Percentiles rank a stretch among this genome's conserved stretches.
Evolutionary conservation across 2,113 vertebrate species (phyloP).

Genomic region (Gopherus evgoodei): DNA sequence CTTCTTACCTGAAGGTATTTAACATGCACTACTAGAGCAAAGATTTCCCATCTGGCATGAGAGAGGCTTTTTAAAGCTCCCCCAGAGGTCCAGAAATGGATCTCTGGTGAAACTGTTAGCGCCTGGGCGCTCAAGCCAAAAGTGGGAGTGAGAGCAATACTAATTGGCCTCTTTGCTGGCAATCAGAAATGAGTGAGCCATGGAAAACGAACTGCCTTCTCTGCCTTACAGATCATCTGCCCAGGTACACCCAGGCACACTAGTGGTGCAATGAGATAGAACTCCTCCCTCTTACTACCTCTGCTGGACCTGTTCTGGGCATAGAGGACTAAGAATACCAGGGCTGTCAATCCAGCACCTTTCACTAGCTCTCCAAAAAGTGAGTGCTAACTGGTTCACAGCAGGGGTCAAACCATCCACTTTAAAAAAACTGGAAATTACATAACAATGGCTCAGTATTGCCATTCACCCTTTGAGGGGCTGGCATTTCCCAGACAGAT

Average conservation of each 20-base stretch:
- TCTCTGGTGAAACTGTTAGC: not conserved
- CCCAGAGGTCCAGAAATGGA: not conserved
- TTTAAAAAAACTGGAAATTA: constrained; percentile 1
- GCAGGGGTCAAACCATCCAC: not conserved
- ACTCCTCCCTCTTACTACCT: not conserved
- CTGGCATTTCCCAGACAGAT: not conserved
- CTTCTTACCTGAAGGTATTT: not conserved
- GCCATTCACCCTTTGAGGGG: not conserved
- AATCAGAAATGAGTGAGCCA: not conserved
- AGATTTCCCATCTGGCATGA: not conserved
- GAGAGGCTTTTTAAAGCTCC: not conserved
- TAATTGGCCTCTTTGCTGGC: not conserved
- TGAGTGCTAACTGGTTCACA: not conserved
- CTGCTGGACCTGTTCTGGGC: not conserved
- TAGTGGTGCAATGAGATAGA: not conserved
- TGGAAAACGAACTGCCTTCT: not conserved
- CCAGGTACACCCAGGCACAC: not conserved
- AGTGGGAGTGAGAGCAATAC: not conserved
- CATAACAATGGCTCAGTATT: not conserved
- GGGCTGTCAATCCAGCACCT: not conserved
- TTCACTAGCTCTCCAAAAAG: not conserved
- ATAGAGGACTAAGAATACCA: not conserved
- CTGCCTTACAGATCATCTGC: not conserved
- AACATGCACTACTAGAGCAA: not conserved
- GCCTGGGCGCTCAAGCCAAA: not conserved